Percentiles rank a stretch among this genome's conserved stretches.
Conservation (phyloP, 2,797 vertebrate genomes). For the Mus caroli region DNA sequence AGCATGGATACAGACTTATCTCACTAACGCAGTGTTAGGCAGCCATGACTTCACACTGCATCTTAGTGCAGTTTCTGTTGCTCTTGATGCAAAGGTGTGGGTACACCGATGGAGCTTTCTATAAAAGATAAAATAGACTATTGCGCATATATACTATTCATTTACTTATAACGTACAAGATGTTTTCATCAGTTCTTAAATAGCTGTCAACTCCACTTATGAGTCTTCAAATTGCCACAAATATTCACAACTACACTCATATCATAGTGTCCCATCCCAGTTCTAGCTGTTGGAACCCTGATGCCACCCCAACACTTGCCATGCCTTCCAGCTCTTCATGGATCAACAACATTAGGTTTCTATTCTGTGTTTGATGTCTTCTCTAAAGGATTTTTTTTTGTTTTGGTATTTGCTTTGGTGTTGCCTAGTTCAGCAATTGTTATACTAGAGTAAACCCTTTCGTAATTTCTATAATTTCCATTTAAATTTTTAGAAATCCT, state of each 20-base stretch:
- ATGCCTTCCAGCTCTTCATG: neutral
- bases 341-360: no score
- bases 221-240: neutral
- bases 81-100: neutral
- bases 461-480: neutral
- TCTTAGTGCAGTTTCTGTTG: neutral
- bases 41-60: neutral
- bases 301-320: rapidly evolving
- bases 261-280: neutral
- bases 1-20: neutral
- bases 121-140: neutral
- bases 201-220: neutral
- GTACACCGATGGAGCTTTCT: neutral
- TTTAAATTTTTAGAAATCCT: neutral
- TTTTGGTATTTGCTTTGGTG: neutral
- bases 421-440: neutral
- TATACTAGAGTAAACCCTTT: neutral
- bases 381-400: neutral
- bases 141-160: neutral
- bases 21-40: neutral
- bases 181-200: neutral
- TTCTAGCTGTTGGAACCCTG: neutral
- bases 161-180: neutral
- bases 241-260: neutral
- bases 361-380: neutral